Base-by-base conservation (phyloP, 2,797 vertebrate genomes). In the Thalassophryne amazonica region DNA sequence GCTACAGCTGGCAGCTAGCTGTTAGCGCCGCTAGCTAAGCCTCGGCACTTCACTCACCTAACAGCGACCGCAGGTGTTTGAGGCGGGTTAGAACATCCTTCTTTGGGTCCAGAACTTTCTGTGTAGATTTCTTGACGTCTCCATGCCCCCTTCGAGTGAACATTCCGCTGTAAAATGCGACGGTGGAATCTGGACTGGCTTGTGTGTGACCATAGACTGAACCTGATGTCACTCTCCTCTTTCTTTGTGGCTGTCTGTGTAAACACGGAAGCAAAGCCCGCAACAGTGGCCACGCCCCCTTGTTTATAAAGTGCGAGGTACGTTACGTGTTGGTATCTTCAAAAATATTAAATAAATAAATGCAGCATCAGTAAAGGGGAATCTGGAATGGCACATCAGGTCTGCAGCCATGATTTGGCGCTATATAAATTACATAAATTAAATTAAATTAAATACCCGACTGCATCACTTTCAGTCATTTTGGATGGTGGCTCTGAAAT, bases 21-120 rank as follows among this genome's bases (percentile, higher is more conserved):
- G 29, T 21, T 37, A 41, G 16, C 31, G 37, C 15, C 10, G 18
- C 40, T 38, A 69, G 77, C 73, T 58, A 33, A 73, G 43, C 37
- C 28, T 49, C 52, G 50, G 48, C 52, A 69, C 73, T 78, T 64
- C 69, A 81, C 90, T 96, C 92, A 99, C 96, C 96, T 87, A 97
- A 84, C 80, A 98, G 87, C 10, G 95, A 91, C 31, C 95, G 91
- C 66, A 99, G 96, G 92, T 98, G 96, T 83, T 95, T 98, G 67
- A 98, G 87, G 24, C 96, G 94, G 61, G 96, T 97, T 64, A 95
- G 84, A 3, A 94, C 93, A 83, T 99, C 96, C 91, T 98, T 97
- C 92, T 95, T 97, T 80, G 94, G 94, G 92, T 99, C 97, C 92
- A 98, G 92, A 93, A 95, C 95, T 92, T 99, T 99, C 94, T 98